These are phyloP conservation scores for Taxidea taxus DNA, from an alignment of 2,113 vertebrate genomes.

Conservation along the genomic window DNA sequence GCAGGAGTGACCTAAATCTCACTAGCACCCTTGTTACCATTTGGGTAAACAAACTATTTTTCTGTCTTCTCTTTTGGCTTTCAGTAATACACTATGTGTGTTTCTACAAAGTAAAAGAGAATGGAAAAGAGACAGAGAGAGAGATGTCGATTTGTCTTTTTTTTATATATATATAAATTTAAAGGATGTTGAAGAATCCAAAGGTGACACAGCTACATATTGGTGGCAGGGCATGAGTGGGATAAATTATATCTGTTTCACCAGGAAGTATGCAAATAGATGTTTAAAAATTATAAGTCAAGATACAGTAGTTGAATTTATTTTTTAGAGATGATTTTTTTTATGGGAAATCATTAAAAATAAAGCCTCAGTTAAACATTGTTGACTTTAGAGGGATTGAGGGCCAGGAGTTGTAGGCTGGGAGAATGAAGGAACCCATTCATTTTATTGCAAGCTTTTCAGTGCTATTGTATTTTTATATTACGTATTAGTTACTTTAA, in stretches of 20 bases:
- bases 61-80: not conserved
- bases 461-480: not conserved
- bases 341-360: not conserved
- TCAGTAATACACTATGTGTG: not conserved
- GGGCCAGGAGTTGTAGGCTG: not conserved
- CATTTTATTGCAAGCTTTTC: not conserved
- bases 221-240: not conserved
- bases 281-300: not conserved
- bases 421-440: not conserved
- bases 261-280: not conserved
- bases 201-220: not conserved
- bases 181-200: not conserved
- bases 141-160: not conserved
- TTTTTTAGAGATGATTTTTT: not conserved
- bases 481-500: not conserved
- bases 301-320: not conserved
- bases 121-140: not conserved
- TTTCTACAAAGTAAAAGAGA: not conserved
- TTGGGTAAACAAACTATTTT: not conserved
- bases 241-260: not conserved
- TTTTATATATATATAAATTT: not conserved
- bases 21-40: not conserved
- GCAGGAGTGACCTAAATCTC: not conserved
- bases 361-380: not conserved
- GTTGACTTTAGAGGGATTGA: not conserved